A percentile compares a stretch with the other conserved stretches of the same genome.
Evolutionary conservation across 2,113 vertebrate species (phyloP).

Genomic region (Cyprinodon brontotheroides): DNA sequence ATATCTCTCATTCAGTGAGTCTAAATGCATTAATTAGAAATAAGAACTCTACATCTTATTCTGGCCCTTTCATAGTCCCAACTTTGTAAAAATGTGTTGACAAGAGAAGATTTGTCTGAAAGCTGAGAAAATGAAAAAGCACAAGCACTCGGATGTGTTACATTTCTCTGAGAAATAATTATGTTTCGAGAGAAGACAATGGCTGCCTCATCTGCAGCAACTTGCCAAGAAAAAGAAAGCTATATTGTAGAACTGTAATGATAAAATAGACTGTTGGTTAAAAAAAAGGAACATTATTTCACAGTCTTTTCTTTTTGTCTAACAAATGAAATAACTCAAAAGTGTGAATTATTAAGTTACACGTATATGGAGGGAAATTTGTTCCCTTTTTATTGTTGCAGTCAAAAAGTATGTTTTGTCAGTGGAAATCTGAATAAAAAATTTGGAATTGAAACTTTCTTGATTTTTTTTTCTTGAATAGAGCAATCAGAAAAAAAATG

Average conservation of each 20-base stretch:
- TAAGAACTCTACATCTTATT: slow-evolving; percentile 28
- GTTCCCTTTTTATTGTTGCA: no score
- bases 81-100: neutral
- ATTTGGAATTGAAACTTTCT: no score
- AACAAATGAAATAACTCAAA: neutral
- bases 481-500: no score
- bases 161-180: neutral
- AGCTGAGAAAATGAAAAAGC: slow-evolving; percentile 4
- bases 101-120: slow-evolving; percentile 6
- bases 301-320: neutral
- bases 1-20: neutral
- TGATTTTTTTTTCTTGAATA: no score
- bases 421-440: no score
- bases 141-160: neutral
- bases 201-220: neutral
- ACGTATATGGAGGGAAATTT: no score
- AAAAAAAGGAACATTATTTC: neutral
- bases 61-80: neutral
- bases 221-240: neutral
- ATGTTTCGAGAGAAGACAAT: neutral
- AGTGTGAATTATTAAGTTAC: neutral
- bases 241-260: neutral
- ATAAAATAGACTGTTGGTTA: neutral
- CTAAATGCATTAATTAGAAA: neutral
- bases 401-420: no score